phyloP scores from a whole-genome alignment of 2,113 vertebrate genomes.

The Passer montanus region DNA sequence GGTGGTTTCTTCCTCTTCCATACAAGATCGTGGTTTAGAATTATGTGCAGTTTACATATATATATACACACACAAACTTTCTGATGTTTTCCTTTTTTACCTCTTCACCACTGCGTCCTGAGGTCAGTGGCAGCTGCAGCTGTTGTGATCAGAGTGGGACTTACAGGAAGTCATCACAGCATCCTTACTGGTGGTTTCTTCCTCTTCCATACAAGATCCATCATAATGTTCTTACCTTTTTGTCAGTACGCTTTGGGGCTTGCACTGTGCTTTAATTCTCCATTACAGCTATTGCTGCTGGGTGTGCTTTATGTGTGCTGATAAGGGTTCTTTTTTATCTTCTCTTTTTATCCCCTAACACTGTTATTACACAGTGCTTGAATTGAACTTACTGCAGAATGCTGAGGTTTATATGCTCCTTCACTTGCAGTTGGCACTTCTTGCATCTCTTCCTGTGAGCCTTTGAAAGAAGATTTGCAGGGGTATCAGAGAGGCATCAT shows the following conservation, averaged over 20 bases:
- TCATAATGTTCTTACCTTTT: neutral
- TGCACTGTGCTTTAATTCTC: neutral
- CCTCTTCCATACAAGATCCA: fast-evolving
- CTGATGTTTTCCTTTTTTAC: neutral
- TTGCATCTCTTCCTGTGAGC: neutral
- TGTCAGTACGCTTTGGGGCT: neutral
- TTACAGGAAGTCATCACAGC: neutral
- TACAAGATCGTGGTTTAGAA: neutral
- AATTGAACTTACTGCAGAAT: neutral
- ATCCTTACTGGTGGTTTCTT: neutral
- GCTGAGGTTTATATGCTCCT: neutral
- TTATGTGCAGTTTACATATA: neutral
- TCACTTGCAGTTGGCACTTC: neutral
- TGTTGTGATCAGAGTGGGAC: neutral
- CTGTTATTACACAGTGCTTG: fast-evolving
- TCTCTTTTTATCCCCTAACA: neutral
- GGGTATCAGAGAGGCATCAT: neutral
- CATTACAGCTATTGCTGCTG: neutral
- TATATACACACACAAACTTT: neutral
- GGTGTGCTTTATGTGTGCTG: fast-evolving
- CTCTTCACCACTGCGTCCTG: neutral
- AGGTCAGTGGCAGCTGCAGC: neutral
- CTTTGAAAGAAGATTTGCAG: neutral
- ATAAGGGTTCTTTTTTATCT: neutral
- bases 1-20: neutral